Evolutionary conservation across 2,888 invertebrate genomes (phyloP), one percentile per base, ranked within the genome.

Genomic region (Pheosia tremula): DNA sequence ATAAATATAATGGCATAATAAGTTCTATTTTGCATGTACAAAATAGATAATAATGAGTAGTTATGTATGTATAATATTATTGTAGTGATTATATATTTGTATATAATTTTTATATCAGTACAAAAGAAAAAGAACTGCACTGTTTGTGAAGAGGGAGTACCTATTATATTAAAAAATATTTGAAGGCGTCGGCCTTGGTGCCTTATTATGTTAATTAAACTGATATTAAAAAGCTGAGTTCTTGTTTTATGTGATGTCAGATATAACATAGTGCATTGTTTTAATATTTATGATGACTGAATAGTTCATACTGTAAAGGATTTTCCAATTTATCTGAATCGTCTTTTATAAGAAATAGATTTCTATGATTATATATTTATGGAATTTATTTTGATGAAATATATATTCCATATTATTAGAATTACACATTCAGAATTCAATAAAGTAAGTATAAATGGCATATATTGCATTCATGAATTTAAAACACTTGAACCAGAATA

Each of bases 91-190:
- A 24, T 69, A 70, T 76, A 77, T 80, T 78, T 82, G 80, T 83
- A 81, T 75, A 81, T 82, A 81, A 76, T 75, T 80, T 70, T 71
- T 78, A 69, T 81, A 81, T 72, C 78, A 87, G 88, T 88, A 88
- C 88, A 88, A 88, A 88, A 72, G 77, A 73, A 80, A 79, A 76
- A 63, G 53, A 66, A 67, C 8, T 8, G 9, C 36, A 41, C 74
- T 65, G 66, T 72, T 75, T 77, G 74, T 75, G 66, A 63, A 62
- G 5, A 43, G 63, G 60, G 60, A 73, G 66, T 67, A 68, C 62
- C 38, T 59, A 71, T 67, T 68, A 54, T 53, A 58, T 67, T 63
- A 61, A 58, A 67, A 60, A 72, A 74, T 68, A 67, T 72, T 69
- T 70, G 43, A 74, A 80, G 78, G 80, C 74, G 63, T 75, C 79